Evolutionary conservation across 2,113 vertebrate species (phyloP).

Genomic region (Serilophus lunatus): DNA sequence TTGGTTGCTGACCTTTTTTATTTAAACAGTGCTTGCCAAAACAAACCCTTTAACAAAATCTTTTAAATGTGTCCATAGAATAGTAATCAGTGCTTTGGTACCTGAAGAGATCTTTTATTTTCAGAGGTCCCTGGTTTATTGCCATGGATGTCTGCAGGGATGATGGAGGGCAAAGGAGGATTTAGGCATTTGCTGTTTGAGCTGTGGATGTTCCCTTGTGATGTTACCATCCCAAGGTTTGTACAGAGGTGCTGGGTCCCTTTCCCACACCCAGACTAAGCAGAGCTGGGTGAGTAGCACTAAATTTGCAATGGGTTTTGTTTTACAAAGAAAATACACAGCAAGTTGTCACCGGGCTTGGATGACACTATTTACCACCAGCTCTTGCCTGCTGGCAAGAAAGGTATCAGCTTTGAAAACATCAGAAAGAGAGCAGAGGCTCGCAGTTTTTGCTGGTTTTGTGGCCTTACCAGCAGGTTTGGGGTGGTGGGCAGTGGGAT

Average conservation of each 20-base stretch:
- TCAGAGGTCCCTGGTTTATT: not conserved
- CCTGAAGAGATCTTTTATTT: not conserved
- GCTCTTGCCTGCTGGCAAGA: not conserved
- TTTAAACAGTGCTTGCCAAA: not conserved
- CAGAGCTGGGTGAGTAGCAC: not conserved
- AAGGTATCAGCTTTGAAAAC: not conserved
- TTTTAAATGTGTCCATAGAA: not conserved
- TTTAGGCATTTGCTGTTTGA: not conserved
- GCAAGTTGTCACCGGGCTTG: rapidly evolving
- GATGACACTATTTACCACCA: not conserved
- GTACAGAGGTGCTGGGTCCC: not conserved
- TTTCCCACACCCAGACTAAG: not conserved
- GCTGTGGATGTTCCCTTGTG: not conserved
- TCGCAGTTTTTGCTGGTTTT: rapidly evolving
- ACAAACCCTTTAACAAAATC: not conserved
- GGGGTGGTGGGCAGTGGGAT: not conserved
- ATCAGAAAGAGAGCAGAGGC: not conserved
- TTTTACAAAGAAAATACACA: not conserved
- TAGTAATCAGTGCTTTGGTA: not conserved
- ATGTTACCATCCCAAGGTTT: not conserved
- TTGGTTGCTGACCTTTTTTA: not conserved
- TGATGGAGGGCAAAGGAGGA: not conserved
- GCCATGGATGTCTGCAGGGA: not conserved
- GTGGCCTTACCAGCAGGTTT: rapidly evolving
- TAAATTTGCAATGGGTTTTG: rapidly evolving